Evolutionary conservation across 2,797 vertebrate species (phyloP).

Genomic region (Allobates femoralis): DNA sequence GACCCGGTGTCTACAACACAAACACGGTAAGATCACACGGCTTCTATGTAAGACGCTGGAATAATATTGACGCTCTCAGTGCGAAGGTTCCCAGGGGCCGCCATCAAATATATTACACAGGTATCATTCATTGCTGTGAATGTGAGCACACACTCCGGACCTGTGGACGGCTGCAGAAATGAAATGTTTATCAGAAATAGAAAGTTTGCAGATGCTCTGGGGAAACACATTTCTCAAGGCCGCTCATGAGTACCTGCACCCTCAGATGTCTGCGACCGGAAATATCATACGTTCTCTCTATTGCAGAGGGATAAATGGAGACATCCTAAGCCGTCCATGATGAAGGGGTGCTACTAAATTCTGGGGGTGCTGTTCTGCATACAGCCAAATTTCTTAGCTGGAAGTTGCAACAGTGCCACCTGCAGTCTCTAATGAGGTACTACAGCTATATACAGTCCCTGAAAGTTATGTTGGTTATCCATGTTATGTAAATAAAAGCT

Average conservation of each 20-base stretch:
- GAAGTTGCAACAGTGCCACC: conserved; percentile 13
- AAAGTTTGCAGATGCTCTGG: not conserved
- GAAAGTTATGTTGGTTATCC: too few relatives aligned
- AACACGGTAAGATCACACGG: conserved; percentile 35
- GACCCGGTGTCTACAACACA: not conserved
- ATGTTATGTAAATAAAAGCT: too few relatives aligned
- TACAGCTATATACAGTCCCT: too few relatives aligned
- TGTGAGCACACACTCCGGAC: not conserved
- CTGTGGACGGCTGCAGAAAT: not conserved
- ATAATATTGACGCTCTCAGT: conserved; percentile 34
- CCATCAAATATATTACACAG: conserved; percentile 19
- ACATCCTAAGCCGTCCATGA: not conserved
- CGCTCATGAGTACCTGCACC: not conserved
- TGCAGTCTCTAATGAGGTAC: not conserved
- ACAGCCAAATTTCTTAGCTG: not conserved
- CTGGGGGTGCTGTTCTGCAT: not conserved
- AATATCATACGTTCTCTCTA: not conserved
- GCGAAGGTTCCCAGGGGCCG: conserved; percentile 12
- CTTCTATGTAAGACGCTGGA: not conserved
- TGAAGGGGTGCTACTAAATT: not conserved
- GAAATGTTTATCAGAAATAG: conserved; percentile 1
- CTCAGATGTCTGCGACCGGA: not conserved
- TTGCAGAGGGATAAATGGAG: not conserved
- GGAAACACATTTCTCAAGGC: not conserved
- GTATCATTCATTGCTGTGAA: conserved; percentile 23